A percentile compares a stretch with the other conserved stretches of the same genome.
These are phyloP conservation scores for Rhipidura dahli DNA, from an alignment of 2,113 vertebrate genomes.

Conservation along the genomic window DNA sequence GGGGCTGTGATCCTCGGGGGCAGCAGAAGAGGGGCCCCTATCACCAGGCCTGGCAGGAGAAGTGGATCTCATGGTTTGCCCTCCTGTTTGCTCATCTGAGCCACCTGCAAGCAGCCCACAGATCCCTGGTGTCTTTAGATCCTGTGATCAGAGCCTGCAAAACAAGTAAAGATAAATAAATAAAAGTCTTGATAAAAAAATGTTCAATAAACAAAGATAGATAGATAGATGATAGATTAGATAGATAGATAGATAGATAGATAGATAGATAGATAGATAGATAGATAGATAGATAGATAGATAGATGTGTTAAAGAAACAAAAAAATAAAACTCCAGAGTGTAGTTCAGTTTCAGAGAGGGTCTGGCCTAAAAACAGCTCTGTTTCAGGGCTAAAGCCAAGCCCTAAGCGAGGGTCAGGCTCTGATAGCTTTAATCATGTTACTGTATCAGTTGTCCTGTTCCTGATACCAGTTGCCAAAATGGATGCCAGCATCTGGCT, in stretches of 20 bases:
- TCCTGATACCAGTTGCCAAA: neutral
- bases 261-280: neutral
- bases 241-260: neutral
- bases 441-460: neutral
- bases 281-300: neutral
- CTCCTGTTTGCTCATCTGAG: neutral
- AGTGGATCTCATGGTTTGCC: neutral
- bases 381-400: neutral
- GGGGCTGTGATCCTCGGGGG: neutral
- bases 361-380: neutral
- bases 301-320: neutral
- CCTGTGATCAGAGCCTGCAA: neutral
- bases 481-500: neutral
- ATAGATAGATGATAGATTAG: neutral
- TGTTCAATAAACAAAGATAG: neutral
- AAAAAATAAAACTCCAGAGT: neutral
- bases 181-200: neutral
- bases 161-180: neutral
- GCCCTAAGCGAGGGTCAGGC: neutral
- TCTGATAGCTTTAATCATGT: neutral
- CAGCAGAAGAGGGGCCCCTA: neutral
- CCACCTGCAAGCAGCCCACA: neutral
- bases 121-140: neutral
- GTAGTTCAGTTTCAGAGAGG: neutral
- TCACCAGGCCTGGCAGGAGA: neutral